Evolutionary conservation across 2,888 invertebrate genomes (phyloP).

Genomic region (Notocelia uddmanniana): DNA sequence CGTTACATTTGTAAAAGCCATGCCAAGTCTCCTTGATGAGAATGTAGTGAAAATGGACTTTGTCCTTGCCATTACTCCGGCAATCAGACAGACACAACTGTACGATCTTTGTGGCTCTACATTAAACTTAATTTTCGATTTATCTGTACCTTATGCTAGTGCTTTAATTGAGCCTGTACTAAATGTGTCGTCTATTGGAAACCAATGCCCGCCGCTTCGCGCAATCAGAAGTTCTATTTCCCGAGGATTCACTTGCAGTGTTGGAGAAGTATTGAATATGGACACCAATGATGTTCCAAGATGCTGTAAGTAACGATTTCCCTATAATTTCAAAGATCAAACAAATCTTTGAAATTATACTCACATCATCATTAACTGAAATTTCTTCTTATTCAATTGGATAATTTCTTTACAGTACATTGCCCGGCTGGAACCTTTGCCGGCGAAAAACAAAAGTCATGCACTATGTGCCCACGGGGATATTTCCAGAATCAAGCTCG

Average conservation of each 20-base stretch:
- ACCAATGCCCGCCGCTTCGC: slow-evolving; percentile 96
- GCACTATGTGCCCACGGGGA: slow-evolving; percentile 96
- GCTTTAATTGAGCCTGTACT: slow-evolving; percentile 95
- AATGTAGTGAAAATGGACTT: slow-evolving; percentile 96
- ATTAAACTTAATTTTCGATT: slow-evolving; percentile 95
- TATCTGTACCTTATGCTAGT: slow-evolving; percentile 96
- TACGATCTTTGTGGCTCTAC: slow-evolving; percentile 98
- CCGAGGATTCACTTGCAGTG: slow-evolving; percentile 96
- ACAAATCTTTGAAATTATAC: background rate
- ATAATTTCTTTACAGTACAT: slow-evolving; percentile 88
- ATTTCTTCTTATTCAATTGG: background rate
- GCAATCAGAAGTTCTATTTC: slow-evolving; percentile 94
- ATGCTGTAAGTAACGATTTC: slow-evolving; percentile 90
- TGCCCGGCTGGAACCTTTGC: slow-evolving; percentile 99
- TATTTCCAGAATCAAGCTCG: slow-evolving; percentile 97
- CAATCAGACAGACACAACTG: slow-evolving; percentile 94
- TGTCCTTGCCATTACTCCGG: slow-evolving; percentile 94
- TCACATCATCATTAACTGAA: background rate
- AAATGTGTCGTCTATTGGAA: slow-evolving; percentile 95
- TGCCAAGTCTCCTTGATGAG: slow-evolving; percentile 92
- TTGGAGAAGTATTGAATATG: slow-evolving; percentile 97
- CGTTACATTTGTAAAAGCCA: slow-evolving; percentile 94
- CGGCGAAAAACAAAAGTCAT: slow-evolving; percentile 94
- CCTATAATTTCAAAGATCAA: slow-evolving; percentile 3
- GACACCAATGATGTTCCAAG: slow-evolving; percentile 96